phyloP scores from a whole-genome alignment of 2,113 vertebrate genomes.

The Todiramphus saurophagus region DNA sequence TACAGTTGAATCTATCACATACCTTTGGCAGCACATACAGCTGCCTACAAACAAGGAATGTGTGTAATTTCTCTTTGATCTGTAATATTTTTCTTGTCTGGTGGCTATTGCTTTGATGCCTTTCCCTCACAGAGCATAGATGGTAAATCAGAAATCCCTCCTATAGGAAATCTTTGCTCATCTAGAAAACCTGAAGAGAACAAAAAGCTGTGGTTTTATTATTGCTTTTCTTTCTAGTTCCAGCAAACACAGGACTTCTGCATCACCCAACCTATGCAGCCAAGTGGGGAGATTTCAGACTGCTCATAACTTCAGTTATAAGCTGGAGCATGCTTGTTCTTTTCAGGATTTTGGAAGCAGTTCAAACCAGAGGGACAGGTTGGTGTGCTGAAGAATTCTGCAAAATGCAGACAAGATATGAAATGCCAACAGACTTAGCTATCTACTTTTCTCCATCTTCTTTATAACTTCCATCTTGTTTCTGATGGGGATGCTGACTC shows the following conservation, averaged over 20 bases:
- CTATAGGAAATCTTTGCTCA: neutral
- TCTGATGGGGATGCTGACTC: neutral
- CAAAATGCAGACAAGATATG: neutral
- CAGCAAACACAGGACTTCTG: neutral
- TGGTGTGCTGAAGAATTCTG: neutral
- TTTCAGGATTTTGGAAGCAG: neutral
- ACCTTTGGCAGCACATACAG: neutral
- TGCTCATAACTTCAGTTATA: neutral
- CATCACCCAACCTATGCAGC: neutral
- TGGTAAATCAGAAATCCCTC: neutral
- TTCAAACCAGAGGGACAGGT: neutral
- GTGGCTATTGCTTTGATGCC: neutral
- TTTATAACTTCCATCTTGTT: neutral
- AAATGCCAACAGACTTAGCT: neutral
- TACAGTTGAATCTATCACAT: neutral
- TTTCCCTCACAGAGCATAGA: neutral
- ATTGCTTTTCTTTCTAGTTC: neutral
- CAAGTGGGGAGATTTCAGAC: rapidly evolving
- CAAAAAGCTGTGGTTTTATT: neutral
- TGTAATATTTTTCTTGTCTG: neutral
- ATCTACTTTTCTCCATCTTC: neutral
- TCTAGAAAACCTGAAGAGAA: neutral
- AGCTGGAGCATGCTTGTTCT: neutral
- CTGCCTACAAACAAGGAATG: neutral
- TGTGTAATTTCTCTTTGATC: neutral